Base-by-base conservation (phyloP, 2,888 invertebrate species). In the Platycheirus albimanus region DNA sequence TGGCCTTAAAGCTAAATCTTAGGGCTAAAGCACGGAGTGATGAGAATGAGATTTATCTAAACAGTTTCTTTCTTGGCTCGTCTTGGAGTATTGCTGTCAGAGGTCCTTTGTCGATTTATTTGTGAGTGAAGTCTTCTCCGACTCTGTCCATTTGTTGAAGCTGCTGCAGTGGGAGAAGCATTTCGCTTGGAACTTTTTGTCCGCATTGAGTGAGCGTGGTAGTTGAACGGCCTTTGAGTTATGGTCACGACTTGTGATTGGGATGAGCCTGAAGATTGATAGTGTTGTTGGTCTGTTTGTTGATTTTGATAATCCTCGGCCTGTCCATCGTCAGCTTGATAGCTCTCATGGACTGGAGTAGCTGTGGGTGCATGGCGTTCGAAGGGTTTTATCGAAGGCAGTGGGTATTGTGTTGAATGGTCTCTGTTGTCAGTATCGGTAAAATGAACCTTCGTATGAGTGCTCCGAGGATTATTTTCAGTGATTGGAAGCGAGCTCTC, bases 381-480 rank as follows among this genome's bases (percentile, higher is more conserved):
- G 45, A 87, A 86, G 3, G 88, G 87, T 15, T 86, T 85, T 15
- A 89, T 87, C 7, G 89, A 87, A 20, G 88, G 88, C 54, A 89
- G 66, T 0, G 86, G 83, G 28, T 89, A 89, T 74, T 85, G 86
- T 2, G 86, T 79, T 1, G 87, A 86, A 61, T 89, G 87, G 56
- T 89, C 88, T 7, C 85, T 83, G 1, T 72, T 81, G 28, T 75
- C 75, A 43, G 80, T 43, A 3, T 87, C 85, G 3, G 88, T 89
- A 77, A 90, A 91, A 54, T 89, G 85, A 8, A 91, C 90, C 70
- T 89, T 90, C 3, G 91, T 91, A 80, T 91, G 91, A 0, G 90
- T 89, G 56, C 86, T 66, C 2, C 90, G 87, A 0, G 91, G 91
- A 87, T 88, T 90, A 77, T 91, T 91, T 84, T 91, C 91, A 2